Base-by-base conservation (phyloP, 2,888 invertebrate species). In the Synanthedon andrenaeformis region DNA sequence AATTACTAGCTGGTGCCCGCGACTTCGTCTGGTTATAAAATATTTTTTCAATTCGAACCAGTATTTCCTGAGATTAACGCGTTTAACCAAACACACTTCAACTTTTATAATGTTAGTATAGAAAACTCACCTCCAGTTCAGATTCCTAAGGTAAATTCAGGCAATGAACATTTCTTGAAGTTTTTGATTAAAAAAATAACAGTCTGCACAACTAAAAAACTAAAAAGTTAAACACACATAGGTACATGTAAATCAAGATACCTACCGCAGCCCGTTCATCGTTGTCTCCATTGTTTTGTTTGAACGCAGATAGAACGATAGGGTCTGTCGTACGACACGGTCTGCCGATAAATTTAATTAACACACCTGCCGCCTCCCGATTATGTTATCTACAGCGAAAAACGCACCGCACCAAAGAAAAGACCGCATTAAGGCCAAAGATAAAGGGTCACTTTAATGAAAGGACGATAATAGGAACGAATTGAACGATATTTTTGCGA, bases 321-420 rank as follows among this genome's bases (percentile, higher is more conserved):
- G 41, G 59, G 70, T 69, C 52, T 12, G 54, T 51, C 51, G 23
- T n/a, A 10, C 65, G 65, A 69, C 70, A 67, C 68, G 67, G 61
- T 60, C 56, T 42, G 57, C 59, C 70, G 74, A 76, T 79, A 79
- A 79, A 77, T 79, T 77, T 78, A 81, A 79, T 81, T 79, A 80
- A 76, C 72, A 72, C 68, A 73, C 74, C 69, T 72, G 75, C 67
- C 66, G 58, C 61, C 62, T 58, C 61, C 63, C 59, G 77, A 76
- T 76, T 73, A 71, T 67, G 70, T 72, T 78, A 77, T 78, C 74
- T 70, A 55, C 61, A 54, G 68, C 67, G 60, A 73, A 71, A 72
- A 71, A 72, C 68, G 66, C 61, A 62, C 58, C 57, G 59, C 55
- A 57, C 49, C 52, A 52, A 51, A 57, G 61, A 61, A 70, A 66